Evolutionary conservation across 2,888 invertebrate genomes (phyloP), one percentile per base, ranked within the genome.

Genomic region (Acrobeloides nanus): DNA sequence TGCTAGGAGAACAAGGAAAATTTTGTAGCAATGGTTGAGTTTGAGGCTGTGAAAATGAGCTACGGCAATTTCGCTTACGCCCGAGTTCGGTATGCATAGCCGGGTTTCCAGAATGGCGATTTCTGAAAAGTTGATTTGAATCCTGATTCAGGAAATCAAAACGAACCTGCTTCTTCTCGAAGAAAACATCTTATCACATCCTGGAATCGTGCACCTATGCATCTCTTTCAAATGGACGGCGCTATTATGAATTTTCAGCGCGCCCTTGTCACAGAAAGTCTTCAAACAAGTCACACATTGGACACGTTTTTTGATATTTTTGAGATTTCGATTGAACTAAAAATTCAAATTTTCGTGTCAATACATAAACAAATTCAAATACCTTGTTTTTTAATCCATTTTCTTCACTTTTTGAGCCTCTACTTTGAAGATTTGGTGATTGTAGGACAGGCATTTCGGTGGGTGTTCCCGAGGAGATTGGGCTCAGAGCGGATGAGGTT

Each of bases 181-280:
- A 24, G 62, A 62, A 49, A 68, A 68, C 46, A 64, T 57, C 50
- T 64, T 64, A n/a, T 59, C 60, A 44, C 68, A 68, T 1, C 68
- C 68, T 17, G 51, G 50, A 0, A 97, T 92, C 0, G 95, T 93
- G 75, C 97, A 97, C 77, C 89, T 89, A 77, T 99, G 97, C 95
- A 97, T 97, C 79, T 99, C 97, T 32, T 93, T 83, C 51, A 95
- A 78, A 75, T 97, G 97, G 8, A 99, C 97, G 0, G 97, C 97
- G 41, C 92, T 92, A 74, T 93, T 95, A 76, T 97, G 97, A 6
- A 97, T 99, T 78, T 97, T 97, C 21, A 97, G 80, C 1, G 97
- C 97, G 53, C 95, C 97, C 79, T 97, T 97, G 80, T 97, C 97
- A 81, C 97, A 97, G 79, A 97, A 97, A n/a, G 95, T 95, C 79